Conservation (phyloP, 2,113 vertebrate genomes). For the Beaufortia kweichowensis region DNA sequence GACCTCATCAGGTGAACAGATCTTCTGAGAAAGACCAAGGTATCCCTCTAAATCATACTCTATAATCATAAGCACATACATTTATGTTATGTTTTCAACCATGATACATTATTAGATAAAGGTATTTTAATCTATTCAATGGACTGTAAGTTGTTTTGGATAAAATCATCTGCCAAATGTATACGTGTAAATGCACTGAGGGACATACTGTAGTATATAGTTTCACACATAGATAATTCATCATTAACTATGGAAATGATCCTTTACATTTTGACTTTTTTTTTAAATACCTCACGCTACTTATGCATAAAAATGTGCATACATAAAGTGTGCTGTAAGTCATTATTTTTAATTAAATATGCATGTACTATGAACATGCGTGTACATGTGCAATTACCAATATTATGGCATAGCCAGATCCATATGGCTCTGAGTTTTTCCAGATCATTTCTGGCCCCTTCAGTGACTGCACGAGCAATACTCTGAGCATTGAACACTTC, state of each 20-base stretch:
- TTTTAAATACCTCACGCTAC: no score
- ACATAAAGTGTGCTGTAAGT: not conserved
- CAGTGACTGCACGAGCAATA: constrained; percentile 69
- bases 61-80: constrained; percentile 35
- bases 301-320: no score
- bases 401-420: constrained; percentile 84
- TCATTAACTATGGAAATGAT: no score
- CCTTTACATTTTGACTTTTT: no score
- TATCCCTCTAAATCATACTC: constrained; percentile 76
- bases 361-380: not conserved
- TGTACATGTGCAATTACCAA: constrained; percentile 63
- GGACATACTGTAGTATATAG: no score
- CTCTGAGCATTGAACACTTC: constrained; percentile 61
- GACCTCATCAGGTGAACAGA: constrained; percentile 73
- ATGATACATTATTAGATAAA: no score
- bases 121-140: no score
- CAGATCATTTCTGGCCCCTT: constrained; percentile 68
- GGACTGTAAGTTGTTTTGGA: no score
- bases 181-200: no score
- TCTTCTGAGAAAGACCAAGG: constrained; percentile 72
- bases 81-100: not conserved
- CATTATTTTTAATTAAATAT: not conserved
- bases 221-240: no score
- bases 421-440: constrained; percentile 74
- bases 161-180: no score